Conservation (phyloP, 2,113 vertebrate genomes). For the Lycaon pictus region DNA sequence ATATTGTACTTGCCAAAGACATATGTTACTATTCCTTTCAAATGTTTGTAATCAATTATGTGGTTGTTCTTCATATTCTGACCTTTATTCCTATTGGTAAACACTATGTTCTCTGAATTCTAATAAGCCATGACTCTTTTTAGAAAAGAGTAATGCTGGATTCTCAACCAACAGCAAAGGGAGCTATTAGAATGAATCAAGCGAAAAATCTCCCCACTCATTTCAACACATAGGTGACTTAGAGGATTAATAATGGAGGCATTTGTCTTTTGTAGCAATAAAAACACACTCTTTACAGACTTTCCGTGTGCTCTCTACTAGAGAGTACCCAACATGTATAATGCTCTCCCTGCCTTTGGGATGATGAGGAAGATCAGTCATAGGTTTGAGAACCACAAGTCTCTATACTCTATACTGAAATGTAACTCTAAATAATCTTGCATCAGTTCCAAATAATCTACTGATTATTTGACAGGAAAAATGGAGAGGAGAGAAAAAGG, state of each 20-base stretch:
- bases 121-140: neutral
- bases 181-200: neutral
- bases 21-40: neutral
- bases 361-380: neutral
- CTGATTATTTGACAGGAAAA: constrained; percentile 18
- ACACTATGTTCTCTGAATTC: neutral
- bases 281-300: neutral
- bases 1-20: neutral
- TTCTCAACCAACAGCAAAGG: neutral
- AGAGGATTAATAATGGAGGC: neutral
- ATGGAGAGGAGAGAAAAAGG: neutral
- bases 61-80: neutral
- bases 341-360: neutral
- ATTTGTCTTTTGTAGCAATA: constrained; percentile 32
- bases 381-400: neutral
- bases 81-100: constrained; percentile 25
- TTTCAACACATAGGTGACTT: constrained; percentile 9
- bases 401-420: constrained; percentile 15
- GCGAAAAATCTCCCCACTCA: neutral
- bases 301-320: neutral
- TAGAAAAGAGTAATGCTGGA: neutral
- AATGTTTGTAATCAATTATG: neutral
- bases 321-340: neutral
- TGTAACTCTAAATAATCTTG: constrained; percentile 19
- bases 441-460: neutral